Percentiles rank a stretch among this genome's conserved stretches.
Conservation (phyloP, 2,888 invertebrate species). For the Sinohyriopsis cumingii region DNA sequence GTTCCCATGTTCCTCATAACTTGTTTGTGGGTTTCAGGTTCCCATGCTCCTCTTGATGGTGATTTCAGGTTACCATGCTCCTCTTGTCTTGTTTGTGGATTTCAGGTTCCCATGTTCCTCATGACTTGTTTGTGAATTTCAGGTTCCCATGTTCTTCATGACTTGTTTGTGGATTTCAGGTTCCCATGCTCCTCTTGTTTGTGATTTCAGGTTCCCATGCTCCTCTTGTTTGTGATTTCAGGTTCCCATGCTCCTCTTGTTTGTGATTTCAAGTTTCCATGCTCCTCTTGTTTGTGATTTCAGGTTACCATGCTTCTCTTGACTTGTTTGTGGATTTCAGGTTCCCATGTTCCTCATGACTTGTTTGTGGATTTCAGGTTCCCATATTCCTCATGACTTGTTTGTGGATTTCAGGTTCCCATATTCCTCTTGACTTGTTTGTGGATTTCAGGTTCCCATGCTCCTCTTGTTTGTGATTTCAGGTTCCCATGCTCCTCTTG, state of each 20-base stretch:
- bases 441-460: too few relatives aligned
- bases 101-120: constrained; percentile 24
- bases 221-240: constrained; percentile 4
- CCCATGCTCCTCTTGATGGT: neutral
- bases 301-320: constrained; percentile 89
- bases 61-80: constrained; percentile 83
- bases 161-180: constrained; percentile 83
- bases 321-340: constrained; percentile 84
- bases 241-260: constrained; percentile 85
- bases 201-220: constrained; percentile 56
- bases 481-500: constrained; percentile 22
- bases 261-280: constrained; percentile 23
- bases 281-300: neutral
- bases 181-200: constrained; percentile 90
- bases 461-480: neutral
- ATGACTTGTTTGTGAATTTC: neutral
- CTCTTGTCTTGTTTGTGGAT: constrained; percentile 65
- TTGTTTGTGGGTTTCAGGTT: constrained; percentile 69
- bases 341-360: constrained; percentile 92
- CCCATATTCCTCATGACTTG: too few relatives aligned
- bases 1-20: constrained; percentile 76
- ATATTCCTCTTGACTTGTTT: too few relatives aligned
- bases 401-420: too few relatives aligned
- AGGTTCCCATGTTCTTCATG: constrained; percentile 91
- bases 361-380: constrained; percentile 77